Base-by-base conservation (phyloP, 2,113 vertebrate genomes). In the Microtus pennsylvanicus region DNA sequence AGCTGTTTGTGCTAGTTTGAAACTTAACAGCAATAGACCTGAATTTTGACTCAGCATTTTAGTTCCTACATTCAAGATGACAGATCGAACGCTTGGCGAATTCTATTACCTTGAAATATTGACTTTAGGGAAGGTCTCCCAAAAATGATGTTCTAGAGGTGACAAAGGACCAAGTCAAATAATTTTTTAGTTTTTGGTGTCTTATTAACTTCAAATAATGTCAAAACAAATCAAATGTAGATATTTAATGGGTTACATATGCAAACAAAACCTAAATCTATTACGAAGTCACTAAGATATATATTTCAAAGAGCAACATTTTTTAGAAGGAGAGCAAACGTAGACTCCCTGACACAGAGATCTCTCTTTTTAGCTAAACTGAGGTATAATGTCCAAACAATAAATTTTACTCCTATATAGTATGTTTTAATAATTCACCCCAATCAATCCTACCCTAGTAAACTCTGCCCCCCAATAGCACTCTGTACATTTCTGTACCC, bases 291-390 rank as follows among this genome's bases (percentile, higher is more conserved):
- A n/a, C 24, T 55, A 63, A 87, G 77, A 67, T 82, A 81, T n/a
- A 81, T 14, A 58, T 95, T 97, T 88, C n/a, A 90, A 92, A 92
- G 65, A 90, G n/a, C 58, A 90, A 87, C 35, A 69, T 83, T 97
- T 86, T 94, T 14, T 85, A 83, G 70, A 87, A 47, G 1, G 76
- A 55, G 30, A 80, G 2, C n/a, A 83, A 90, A 72, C 21, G 33
- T 91, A 93, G 93, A 85, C 67, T 90, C 93, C 35, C 50, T 92
- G 85, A 90, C 42, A 63, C 4, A 42, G 24, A 93, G 30, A n/a
- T 72, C 65, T 87, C 16, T 87, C 30, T 82, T 92, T 90, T 75
- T 47, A 16, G 50, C 10, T 93, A 80, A 90, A 92, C 85, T 85
- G 47, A 90, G 14, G 19, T 65, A 61, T 50, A 61, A 67, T 77